Conservation (phyloP, 2,797 vertebrate species). For the Muscicapa comitata region DNA sequence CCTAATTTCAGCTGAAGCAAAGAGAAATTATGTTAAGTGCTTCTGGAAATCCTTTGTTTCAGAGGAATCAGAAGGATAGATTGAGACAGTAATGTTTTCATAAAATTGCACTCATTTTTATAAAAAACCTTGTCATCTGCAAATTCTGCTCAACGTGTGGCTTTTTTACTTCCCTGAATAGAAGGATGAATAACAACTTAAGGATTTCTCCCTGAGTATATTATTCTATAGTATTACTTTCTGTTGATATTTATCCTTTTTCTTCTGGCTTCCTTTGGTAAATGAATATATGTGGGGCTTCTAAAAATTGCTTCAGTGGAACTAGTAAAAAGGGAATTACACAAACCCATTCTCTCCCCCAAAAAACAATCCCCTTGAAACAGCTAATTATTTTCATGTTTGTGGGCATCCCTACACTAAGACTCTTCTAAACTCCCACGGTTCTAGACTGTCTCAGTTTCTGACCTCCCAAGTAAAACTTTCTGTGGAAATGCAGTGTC, state of each 20-base stretch:
- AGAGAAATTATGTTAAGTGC: background rate
- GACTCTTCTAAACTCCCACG: background rate
- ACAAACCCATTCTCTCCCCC: background rate
- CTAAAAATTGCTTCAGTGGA: background rate
- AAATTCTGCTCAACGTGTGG: background rate
- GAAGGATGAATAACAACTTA: background rate
- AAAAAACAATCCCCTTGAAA: background rate
- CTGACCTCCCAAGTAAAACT: constrained; percentile 13
- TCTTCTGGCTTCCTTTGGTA: background rate
- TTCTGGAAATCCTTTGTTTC: background rate
- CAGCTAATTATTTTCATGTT: constrained; percentile 7
- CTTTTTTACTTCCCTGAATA: background rate
- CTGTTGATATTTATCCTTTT: background rate
- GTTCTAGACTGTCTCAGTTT: constrained; percentile 4
- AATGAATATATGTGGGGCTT: background rate
- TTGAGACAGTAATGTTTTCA: background rate
- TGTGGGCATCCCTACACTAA: background rate
- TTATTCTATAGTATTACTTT: background rate
- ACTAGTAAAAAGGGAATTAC: background rate
- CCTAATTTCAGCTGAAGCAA: background rate
- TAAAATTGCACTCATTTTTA: background rate
- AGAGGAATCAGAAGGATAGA: background rate
- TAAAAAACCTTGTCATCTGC: background rate
- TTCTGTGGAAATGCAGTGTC: background rate
- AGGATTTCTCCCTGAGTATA: background rate